Percentiles rank a stretch among this genome's conserved stretches.
Conservation (phyloP, 2,888 invertebrate species). For the Laothoe populi region DNA sequence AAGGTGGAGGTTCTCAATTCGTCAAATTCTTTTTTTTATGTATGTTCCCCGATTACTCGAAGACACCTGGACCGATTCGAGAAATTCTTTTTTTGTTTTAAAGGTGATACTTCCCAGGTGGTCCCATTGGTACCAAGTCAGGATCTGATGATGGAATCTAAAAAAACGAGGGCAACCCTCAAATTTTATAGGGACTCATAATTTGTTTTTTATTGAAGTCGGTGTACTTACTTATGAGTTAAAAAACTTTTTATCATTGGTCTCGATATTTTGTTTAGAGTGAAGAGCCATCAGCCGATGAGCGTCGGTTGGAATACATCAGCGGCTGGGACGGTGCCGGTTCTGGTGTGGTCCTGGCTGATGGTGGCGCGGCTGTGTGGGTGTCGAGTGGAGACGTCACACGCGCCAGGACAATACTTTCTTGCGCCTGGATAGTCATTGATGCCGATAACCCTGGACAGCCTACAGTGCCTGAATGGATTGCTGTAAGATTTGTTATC, state of each 20-base stretch:
- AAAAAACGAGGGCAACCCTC: too few species aligned
- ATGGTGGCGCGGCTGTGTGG: constrained; percentile 94
- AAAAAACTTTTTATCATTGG: neutral
- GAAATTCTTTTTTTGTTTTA: too few species aligned
- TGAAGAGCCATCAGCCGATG: constrained; percentile 90
- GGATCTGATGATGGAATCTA: too few species aligned
- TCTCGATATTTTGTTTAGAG: constrained; percentile 84
- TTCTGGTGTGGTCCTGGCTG: constrained; percentile 88
- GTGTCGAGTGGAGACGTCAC: constrained; percentile 94
- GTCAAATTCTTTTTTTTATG: too few species aligned
- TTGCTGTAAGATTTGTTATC: constrained; percentile 84
- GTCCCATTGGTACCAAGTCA: too few species aligned
- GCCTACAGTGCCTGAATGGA: constrained; percentile 88
- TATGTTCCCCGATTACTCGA: too few species aligned
- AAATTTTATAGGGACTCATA: too few species aligned
- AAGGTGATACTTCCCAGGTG: too few species aligned
- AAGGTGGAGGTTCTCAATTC: too few species aligned
- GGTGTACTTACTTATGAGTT: too few species aligned
- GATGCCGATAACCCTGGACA: constrained; percentile 87
- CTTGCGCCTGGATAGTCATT: constrained; percentile 96
- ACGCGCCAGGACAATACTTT: constrained; percentile 94
- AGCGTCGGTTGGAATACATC: constrained; percentile 90
- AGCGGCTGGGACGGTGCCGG: constrained; percentile 94
- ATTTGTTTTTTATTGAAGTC: too few species aligned
- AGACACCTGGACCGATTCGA: too few species aligned